phyloP scores from a whole-genome alignment of 2,888 invertebrate species.

The Pecten maximus region DNA sequence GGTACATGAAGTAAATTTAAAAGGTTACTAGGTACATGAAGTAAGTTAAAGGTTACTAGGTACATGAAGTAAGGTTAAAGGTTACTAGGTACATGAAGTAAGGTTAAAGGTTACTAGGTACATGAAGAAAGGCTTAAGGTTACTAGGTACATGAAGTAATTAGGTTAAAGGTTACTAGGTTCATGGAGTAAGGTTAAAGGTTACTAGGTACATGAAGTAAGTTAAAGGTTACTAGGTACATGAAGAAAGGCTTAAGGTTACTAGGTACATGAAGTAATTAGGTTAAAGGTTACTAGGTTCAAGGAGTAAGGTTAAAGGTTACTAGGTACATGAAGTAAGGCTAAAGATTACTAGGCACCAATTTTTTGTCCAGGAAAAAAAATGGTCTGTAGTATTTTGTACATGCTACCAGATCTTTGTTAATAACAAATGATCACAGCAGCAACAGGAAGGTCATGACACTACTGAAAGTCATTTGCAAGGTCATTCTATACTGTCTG shows the following conservation, averaged over 20 bases:
- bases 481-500: not conserved
- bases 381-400: not conserved
- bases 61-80: not conserved
- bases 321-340: not conserved
- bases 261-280: not conserved
- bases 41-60: not conserved
- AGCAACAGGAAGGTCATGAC: not conserved
- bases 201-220: not conserved
- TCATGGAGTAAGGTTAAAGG: not conserved
- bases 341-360: not conserved
- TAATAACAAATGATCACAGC: not conserved
- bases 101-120: no score
- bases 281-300: not conserved
- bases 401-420: not conserved
- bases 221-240: not conserved
- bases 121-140: no score
- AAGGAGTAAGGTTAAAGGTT: not conserved
- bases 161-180: not conserved
- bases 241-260: not conserved
- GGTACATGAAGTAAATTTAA: not conserved
- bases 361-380: not conserved
- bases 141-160: no score
- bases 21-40: not conserved
- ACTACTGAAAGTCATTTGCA: not conserved
- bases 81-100: no score